Conservation (phyloP, 2,888 invertebrate genomes). For the Tigriopus californicus region DNA sequence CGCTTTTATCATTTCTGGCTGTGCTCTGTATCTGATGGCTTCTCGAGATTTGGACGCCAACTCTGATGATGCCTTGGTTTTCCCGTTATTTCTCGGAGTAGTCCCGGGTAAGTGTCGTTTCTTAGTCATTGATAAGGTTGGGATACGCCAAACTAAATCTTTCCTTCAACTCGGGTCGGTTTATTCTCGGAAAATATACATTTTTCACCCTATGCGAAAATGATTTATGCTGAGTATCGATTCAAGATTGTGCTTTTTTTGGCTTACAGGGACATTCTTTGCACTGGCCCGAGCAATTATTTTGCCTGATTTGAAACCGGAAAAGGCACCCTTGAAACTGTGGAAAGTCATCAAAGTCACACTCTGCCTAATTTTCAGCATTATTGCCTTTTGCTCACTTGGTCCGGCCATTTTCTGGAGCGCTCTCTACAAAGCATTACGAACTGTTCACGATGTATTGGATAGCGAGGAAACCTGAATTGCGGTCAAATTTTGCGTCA, state of each 20-base stretch:
- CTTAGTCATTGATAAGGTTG: too few relatives aligned
- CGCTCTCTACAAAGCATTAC: neutral
- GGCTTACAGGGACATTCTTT: neutral
- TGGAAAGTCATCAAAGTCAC: neutral
- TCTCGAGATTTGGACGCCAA: neutral
- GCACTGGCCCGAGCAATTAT: conserved; percentile 1
- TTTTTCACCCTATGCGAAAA: too few relatives aligned
- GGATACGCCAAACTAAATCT: too few relatives aligned
- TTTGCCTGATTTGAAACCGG: neutral
- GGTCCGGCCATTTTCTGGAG: neutral
- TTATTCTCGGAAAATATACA: too few relatives aligned
- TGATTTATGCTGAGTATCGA: too few relatives aligned
- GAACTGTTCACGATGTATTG: too few relatives aligned
- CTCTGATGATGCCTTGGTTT: neutral
- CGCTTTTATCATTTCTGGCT: neutral
- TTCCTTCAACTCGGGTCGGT: too few relatives aligned
- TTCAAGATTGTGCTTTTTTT: too few relatives aligned
- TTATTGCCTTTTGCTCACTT: neutral
- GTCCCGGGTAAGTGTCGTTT: conserved; percentile 4
- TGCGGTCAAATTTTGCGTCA: too few relatives aligned
- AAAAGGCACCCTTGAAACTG: neutral
- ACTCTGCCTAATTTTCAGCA: neutral
- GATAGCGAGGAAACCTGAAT: too few relatives aligned
- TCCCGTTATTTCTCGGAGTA: neutral
- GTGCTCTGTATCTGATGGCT: neutral